These are phyloP conservation scores for Pelosia muscerda DNA, from an alignment of 2,888 invertebrate genomes.

Conservation along the genomic window DNA sequence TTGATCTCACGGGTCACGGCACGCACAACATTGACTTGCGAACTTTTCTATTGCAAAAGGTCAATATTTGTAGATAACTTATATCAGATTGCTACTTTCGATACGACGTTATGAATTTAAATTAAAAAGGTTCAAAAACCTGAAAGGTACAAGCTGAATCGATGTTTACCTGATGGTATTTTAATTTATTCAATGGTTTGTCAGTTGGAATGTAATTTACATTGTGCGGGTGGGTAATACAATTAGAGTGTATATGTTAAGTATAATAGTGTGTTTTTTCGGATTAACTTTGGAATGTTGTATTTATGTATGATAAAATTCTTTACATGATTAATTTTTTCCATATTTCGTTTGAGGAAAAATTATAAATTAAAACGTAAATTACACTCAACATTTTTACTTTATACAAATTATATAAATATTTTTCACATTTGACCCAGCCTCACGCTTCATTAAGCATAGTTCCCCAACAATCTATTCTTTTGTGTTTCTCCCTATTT, in stretches of 20 bases:
- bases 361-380: background rate
- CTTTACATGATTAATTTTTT: background rate
- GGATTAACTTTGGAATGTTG: background rate
- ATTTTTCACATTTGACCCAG: background rate
- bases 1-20: conserved; percentile 72
- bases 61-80: conserved; percentile 65
- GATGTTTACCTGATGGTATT: conserved; percentile 15
- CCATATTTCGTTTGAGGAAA: background rate
- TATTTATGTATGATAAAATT: background rate
- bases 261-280: background rate
- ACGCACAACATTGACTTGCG: conserved; percentile 59
- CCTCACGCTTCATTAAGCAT: conserved; percentile 16
- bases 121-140: conserved; percentile 37
- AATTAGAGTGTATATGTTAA: conserved; percentile 2
- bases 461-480: conserved; percentile 9
- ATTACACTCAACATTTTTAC: background rate
- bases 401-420: background rate
- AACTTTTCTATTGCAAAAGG: conserved; percentile 62
- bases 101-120: conserved; percentile 43
- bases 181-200: conserved; percentile 21
- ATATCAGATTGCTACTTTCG: conserved; percentile 49
- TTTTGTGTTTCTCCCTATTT: conserved; percentile 11
- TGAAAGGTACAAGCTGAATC: conserved; percentile 8
- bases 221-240: conserved; percentile 12
- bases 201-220: conserved; percentile 14